Evolutionary conservation across 1,140 invertebrate species (phyloP).

Genomic region (Brachionus paranguensis): DNA sequence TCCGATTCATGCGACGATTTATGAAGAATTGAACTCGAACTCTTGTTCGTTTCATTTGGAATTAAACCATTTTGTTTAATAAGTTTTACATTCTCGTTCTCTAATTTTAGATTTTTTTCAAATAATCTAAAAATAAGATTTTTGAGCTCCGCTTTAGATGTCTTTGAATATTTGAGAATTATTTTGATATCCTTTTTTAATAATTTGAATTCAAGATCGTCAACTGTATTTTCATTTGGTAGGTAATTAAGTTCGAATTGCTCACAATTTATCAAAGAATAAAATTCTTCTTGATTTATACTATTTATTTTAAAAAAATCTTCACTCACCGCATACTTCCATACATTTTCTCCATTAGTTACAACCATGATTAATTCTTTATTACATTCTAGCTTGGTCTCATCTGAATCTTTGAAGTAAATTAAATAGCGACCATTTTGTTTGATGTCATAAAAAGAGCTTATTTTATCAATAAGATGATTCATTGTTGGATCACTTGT

Average conservation of each 20-base stretch:
- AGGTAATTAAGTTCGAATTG: background rate
- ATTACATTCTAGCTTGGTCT: background rate
- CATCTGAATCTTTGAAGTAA: background rate
- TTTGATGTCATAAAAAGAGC: background rate
- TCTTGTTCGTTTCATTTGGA: background rate
- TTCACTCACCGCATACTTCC: background rate
- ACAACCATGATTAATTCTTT: background rate
- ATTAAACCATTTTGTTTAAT: background rate
- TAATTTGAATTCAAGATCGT: background rate
- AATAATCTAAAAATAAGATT: background rate
- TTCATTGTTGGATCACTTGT: background rate
- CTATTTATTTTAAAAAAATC: background rate
- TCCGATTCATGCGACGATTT: background rate
- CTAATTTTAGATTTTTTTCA: background rate
- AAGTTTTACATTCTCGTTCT: background rate
- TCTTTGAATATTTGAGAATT: background rate
- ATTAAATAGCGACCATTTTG: background rate
- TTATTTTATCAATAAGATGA: background rate
- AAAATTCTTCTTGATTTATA: background rate
- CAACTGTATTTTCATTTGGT: background rate
- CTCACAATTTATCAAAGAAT: background rate
- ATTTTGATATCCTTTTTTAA: background rate
- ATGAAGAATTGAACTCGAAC: background rate
- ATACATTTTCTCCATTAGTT: background rate
- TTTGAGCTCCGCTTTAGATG: background rate